Percentiles rank a stretch among this genome's conserved stretches.
Conservation (phyloP, 35 echinoderm and acorn worm genomes). For the Amphiura filiformis region DNA sequence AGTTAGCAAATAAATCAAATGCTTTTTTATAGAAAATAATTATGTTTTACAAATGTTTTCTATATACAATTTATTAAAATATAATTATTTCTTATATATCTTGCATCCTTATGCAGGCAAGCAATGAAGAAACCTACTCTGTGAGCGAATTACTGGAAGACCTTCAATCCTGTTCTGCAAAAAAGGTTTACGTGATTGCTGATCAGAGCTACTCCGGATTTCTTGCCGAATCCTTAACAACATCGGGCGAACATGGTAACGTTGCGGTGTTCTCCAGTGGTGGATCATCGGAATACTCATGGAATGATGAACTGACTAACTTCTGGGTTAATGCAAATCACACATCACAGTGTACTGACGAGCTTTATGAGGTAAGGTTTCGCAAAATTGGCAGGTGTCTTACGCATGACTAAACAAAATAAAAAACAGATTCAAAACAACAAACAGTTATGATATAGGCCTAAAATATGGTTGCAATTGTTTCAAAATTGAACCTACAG, state of each 20-base stretch:
- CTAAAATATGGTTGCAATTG: not conserved
- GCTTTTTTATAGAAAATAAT: no score
- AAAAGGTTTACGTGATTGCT: conserved; percentile 75
- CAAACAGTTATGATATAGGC: not conserved
- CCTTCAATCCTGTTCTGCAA: conserved; percentile 62
- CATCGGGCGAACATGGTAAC: conserved; percentile 19
- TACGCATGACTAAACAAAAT: not conserved
- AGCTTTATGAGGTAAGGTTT: conserved; percentile 57
- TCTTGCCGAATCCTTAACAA: conserved; percentile 36
- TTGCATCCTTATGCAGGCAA: conserved; percentile 42
- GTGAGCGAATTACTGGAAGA: conserved; percentile 69
- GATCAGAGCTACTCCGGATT: conserved; percentile 95
- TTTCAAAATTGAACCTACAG: not conserved
- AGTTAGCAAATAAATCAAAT: no score
- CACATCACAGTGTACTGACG: conserved; percentile 69
- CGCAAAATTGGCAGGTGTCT: not conserved
- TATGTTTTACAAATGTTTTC: no score
- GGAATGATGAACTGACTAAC: conserved; percentile 75
- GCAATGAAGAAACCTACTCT: conserved; percentile 54
- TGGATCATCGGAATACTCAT: conserved; percentile 73
- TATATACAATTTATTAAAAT: no score
- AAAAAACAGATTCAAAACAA: not conserved
- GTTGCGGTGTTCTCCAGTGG: conserved; percentile 81
- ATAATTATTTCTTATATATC: no score
- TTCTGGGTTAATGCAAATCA: conserved; percentile 75